Conservation (phyloP, 2,113 vertebrate species). For the Rhabdomys dilectus region DNA sequence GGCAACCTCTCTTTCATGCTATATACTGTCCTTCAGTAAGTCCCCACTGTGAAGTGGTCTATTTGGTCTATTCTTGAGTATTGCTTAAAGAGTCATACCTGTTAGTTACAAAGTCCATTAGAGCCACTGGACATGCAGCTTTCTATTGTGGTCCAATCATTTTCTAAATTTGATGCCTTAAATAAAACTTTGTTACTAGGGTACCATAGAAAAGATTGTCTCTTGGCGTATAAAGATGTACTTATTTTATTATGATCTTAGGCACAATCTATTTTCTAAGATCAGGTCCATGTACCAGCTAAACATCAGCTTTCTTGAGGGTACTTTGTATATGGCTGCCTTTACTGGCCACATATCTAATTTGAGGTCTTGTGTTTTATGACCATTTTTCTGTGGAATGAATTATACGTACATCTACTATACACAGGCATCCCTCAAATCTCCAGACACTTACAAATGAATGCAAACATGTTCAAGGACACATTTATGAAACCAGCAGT, state of each 20-base stretch:
- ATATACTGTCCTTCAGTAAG: background rate
- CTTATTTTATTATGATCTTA: background rate
- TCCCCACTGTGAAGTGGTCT: background rate
- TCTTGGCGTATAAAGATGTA: background rate
- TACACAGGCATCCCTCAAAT: background rate
- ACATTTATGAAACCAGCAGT: background rate
- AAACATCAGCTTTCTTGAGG: background rate
- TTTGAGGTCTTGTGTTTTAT: background rate
- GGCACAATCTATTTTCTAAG: background rate
- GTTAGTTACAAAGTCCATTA: constrained; percentile 34
- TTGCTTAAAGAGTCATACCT: constrained; percentile 36
- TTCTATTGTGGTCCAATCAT: background rate
- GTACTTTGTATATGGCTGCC: background rate
- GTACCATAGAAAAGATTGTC: background rate
- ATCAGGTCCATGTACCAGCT: background rate
- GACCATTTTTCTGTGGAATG: background rate
- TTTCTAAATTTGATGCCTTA: constrained; percentile 30
- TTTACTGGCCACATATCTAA: background rate
- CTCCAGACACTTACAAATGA: background rate
- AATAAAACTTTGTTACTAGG: background rate
- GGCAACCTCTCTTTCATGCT: background rate
- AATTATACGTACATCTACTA: background rate
- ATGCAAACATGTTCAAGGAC: background rate
- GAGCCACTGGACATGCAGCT: background rate
- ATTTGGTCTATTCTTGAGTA: background rate